phyloP scores from a whole-genome alignment of 1,140 invertebrate genomes.

The Harpegnathos saltator region DNA sequence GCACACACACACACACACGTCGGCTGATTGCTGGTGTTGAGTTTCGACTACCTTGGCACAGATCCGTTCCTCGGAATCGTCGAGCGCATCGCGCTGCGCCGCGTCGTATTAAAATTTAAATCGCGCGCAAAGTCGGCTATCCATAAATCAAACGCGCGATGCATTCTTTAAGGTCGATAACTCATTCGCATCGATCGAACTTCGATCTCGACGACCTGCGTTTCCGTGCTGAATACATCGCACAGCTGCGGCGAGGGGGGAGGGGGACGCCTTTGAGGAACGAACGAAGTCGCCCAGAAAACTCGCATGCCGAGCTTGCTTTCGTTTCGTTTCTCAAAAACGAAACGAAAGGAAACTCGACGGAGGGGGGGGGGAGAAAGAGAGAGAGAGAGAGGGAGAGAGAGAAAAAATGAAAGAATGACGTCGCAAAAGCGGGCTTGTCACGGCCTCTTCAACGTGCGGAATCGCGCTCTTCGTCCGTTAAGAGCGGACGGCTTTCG shows the following conservation, averaged over 20 bases:
- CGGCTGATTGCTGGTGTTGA: constrained; percentile 48
- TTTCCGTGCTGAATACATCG: background rate
- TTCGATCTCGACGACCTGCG: constrained; percentile 33
- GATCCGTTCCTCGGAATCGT: constrained; percentile 66
- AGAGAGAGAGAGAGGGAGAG: too few species aligned
- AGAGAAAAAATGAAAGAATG: too few species aligned
- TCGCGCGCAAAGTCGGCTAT: constrained; percentile 66
- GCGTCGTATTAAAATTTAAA: constrained; percentile 68
- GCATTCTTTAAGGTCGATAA: constrained; percentile 66
- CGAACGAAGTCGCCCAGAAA: background rate
- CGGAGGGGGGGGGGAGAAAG: too few species aligned
- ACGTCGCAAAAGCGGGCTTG: too few species aligned
- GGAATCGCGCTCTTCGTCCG: too few species aligned
- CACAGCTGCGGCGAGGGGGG: too few species aligned
- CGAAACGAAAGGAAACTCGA: too few species aligned
- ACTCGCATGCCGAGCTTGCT: background rate
- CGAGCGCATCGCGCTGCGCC: constrained; percentile 42
- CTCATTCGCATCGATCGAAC: constrained; percentile 28
- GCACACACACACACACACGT: background rate
- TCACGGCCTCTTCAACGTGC: too few species aligned
- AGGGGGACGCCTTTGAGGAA: background rate
- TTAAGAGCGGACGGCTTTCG: too few species aligned
- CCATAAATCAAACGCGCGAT: constrained; percentile 67
- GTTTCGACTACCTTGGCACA: constrained; percentile 69
- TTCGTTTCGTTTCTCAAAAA: too few species aligned